Evolutionary conservation across 2,888 invertebrate species (phyloP), one percentile per base, ranked within the genome.

Genomic region (Pristionchus maxplancki): DNA sequence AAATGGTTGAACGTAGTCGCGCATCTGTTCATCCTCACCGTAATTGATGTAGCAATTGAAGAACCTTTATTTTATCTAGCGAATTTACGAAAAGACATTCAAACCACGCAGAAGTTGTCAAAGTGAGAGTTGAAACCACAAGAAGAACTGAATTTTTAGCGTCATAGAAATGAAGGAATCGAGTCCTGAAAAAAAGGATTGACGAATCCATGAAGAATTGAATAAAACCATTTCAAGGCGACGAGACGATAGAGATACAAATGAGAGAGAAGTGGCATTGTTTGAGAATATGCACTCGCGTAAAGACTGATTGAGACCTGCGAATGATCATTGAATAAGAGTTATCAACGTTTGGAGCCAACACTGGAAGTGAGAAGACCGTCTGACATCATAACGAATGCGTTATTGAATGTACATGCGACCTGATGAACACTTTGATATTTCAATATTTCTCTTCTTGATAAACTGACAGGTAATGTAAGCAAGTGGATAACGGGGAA

Each of bases 231-330:
- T 71, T 71, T 71, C 20, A 20, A 6, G 5, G 71, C 37, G 15
- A 71, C 37, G 13, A 71, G 37, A 31, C 71, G 71, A 71, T 71
- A 71, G 8, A 71, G 13, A 37, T 11, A 71, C 1, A 71, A 37
- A 71, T 71, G 71, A 13, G 71, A 11, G 37, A 71, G 71, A 15
- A 71, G 71, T 9, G 71, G 71, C 71, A 71, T 71, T 13, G 71
- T 71, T 31, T 71, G 71, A 5, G 71, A 71, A 17, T 20, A 71
- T 31, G 71, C 20, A 20, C 71, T 20, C 3, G 71, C 71, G 37
- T 37, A 71, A 2, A 71, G 71, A 17, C 71, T 20, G 71, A 71
- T 71, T 3, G 71, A 71, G 13, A 37, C 34, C 71, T 71, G 71
- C 4, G 20, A 37, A 24, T 58, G 5, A 4, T 8, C 5, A 37